Evolutionary conservation across 1,140 invertebrate genomes (phyloP).

Genomic region (Ctenoplectra terminalis): DNA sequence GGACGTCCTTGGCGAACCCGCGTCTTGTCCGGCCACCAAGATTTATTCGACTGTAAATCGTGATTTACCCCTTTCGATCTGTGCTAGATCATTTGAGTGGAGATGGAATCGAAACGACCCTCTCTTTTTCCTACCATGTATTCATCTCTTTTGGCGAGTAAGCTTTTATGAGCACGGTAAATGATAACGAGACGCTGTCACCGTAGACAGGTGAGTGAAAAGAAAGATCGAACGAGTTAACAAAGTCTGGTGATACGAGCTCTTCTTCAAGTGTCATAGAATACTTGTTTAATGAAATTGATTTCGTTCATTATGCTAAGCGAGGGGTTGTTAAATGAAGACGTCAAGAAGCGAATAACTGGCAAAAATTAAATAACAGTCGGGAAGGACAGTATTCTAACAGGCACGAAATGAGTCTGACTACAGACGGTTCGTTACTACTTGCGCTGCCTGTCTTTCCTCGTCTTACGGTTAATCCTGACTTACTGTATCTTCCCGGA

Average conservation of each 20-base stretch:
- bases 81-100: background rate
- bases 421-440: background rate
- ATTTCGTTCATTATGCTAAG: no score
- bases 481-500: background rate
- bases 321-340: no score
- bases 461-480: constrained; percentile 22
- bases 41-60: constrained; percentile 35
- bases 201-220: background rate
- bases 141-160: background rate
- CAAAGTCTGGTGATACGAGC: background rate
- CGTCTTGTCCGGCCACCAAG: background rate
- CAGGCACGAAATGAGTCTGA: background rate
- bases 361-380: background rate
- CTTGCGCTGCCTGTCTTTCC: background rate
- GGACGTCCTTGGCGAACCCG: background rate
- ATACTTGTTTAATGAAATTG: no score
- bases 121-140: background rate
- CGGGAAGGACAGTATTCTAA: background rate
- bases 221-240: no score
- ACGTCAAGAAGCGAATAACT: background rate
- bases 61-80: constrained; percentile 14
- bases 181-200: background rate
- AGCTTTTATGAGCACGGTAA: background rate
- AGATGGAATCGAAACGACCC: background rate
- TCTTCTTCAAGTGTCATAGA: background rate